A percentile compares a stretch with the other conserved stretches of the same genome.
Evolutionary conservation across 2,888 invertebrate species (phyloP).

Genomic region (Ariolimax columbianus): DNA sequence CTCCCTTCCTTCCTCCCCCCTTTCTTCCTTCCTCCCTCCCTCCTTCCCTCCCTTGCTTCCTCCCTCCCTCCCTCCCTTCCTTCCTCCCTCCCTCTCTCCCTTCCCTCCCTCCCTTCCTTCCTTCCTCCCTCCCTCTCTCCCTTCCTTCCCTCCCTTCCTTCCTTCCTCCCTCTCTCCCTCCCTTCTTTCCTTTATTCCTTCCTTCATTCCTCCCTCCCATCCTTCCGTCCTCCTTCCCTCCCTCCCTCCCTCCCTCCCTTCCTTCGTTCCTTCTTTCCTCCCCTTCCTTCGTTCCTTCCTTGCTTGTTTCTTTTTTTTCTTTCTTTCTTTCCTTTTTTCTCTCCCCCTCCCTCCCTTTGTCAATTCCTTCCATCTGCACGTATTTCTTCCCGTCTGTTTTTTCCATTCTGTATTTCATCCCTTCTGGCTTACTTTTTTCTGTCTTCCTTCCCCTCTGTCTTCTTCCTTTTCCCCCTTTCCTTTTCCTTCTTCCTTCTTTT

Average conservation of each 20-base stretch:
- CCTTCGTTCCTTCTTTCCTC: not conserved
- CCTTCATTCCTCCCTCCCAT: too few relatives aligned
- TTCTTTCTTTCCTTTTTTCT: not conserved
- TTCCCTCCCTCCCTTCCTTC: not conserved
- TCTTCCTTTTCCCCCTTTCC: not conserved
- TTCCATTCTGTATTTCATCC: not conserved
- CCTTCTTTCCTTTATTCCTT: not conserved
- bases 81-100: not conserved
- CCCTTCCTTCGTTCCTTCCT: conserved; percentile 13
- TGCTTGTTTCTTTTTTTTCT: too few relatives aligned
- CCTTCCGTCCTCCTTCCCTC: too few relatives aligned
- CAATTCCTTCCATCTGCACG: not conserved
- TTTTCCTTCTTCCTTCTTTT: not conserved
- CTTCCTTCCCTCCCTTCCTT: not conserved
- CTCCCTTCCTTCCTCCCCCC: conserved; percentile 3
- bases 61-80: not conserved
- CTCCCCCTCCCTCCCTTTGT: not conserved
- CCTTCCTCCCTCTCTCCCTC: not conserved
- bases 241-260: not conserved
- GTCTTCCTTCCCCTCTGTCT: too few relatives aligned
- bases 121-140: not conserved
- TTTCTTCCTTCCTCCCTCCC: not conserved
- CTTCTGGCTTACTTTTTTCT: too few relatives aligned
- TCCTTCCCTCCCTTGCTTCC: not conserved
- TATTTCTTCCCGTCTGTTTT: not conserved